Evolutionary conservation across 2,888 invertebrate genomes (phyloP).

Genomic region (Melanophora roralis): DNA sequence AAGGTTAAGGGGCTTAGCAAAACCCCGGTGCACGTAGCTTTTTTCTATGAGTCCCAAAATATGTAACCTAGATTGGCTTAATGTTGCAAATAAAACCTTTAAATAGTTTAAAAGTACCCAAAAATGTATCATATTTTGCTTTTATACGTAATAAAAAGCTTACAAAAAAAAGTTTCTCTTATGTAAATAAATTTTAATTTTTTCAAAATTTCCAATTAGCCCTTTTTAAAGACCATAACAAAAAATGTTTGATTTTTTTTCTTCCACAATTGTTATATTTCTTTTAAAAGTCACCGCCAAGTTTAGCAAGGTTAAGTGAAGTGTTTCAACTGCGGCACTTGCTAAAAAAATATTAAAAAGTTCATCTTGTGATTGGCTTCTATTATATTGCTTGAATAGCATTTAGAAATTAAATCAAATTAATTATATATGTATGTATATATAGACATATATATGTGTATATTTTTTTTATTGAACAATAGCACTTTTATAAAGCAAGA

Average conservation of each 20-base stretch:
- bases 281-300: slow-evolving; percentile 44
- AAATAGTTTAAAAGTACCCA: too few species aligned
- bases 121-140: too few species aligned
- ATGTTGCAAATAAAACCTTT: too few species aligned
- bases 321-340: slow-evolving; percentile 55
- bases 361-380: not conserved
- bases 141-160: too few species aligned
- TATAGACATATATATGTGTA: too few species aligned
- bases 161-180: too few species aligned
- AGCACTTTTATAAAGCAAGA: not conserved
- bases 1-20: too few species aligned
- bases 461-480: not conserved
- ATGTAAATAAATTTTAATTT: not conserved
- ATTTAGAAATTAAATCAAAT: slow-evolving; percentile 47
- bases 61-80: too few species aligned
- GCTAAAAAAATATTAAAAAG: slow-evolving; percentile 28
- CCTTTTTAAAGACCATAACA: slow-evolving; percentile 7
- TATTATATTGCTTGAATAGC: slow-evolving; percentile 16
- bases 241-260: not conserved
- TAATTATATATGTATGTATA: slow-evolving; percentile 46
- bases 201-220: not conserved
- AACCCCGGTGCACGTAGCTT: too few species aligned
- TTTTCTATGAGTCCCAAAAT: too few species aligned
- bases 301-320: slow-evolving; percentile 54
- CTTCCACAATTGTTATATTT: not conserved